Evolutionary conservation across 2,113 vertebrate species (phyloP).

Genomic region (Podocnemis expansa): DNA sequence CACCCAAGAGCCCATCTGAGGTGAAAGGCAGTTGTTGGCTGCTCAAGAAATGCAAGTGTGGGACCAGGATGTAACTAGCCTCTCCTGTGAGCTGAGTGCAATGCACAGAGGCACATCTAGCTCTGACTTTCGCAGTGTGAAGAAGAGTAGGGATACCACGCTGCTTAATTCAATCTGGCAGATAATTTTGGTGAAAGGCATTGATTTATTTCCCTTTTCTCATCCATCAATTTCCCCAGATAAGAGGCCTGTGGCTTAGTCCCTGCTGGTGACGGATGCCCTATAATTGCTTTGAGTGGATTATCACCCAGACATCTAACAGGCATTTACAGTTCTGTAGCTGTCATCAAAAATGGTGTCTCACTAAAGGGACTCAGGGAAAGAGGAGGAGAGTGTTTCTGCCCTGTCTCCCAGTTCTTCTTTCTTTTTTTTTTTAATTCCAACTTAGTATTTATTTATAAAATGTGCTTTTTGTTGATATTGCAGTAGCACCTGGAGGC

Average conservation of each 20-base stretch:
- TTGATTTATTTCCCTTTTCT: conserved; percentile 41
- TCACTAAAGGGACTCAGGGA: conserved; percentile 12
- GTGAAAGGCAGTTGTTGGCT: accelerated
- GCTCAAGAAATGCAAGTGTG: background rate
- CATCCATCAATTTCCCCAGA: conserved; percentile 59
- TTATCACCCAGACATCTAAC: conserved; percentile 60
- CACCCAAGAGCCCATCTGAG: accelerated
- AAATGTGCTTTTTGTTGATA: background rate
- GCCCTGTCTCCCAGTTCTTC: conserved; percentile 3
- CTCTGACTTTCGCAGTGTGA: background rate
- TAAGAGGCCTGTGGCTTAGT: conserved; percentile 64
- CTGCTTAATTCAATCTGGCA: conserved; percentile 52
- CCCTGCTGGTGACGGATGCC: conserved; percentile 65
- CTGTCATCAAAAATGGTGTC: conserved; percentile 52
- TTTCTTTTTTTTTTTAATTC: background rate
- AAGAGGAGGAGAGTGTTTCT: conserved; percentile 22
- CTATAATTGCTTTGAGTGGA: conserved; percentile 68
- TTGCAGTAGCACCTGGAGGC: background rate
- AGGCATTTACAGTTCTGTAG: conserved; percentile 54
- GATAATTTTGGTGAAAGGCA: conserved; percentile 49
- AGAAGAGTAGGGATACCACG: conserved; percentile 35
- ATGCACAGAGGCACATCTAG: background rate
- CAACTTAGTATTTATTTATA: background rate
- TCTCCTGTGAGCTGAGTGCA: background rate
- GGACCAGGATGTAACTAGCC: background rate